Base-by-base conservation (phyloP, 2,888 invertebrate genomes). In the Melanostoma mellinum region DNA sequence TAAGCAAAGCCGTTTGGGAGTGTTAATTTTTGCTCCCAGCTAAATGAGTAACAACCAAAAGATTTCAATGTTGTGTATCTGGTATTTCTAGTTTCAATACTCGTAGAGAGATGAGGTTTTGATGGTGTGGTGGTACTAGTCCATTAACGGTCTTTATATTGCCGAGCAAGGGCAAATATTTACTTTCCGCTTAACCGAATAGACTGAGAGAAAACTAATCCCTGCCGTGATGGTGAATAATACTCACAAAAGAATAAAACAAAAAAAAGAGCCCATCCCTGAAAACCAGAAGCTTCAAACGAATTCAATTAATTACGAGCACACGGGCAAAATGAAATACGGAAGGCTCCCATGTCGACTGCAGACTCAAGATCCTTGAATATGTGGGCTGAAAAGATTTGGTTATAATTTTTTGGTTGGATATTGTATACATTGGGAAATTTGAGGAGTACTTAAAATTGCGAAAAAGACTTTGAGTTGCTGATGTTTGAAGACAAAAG, bases 301-400 rank as follows among this genome's bases (percentile, higher is more conserved):
- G 65, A 81, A 76, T 75, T 75, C 65, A 81, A 81, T 81, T 81
- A 81, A 81, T 76, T 71, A 81, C 53, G 36, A 36, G 10, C 53
- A 36, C 65, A 75, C 58, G 65, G 72, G 75, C 42, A 76, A 72
- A 71, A 81, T 76, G 52, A 60, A 75, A 69, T 79, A 74, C 44
- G 63, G 69, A 74, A 75, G 71, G 65, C 65, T 67, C 10, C 33
- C 32, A 48, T 10, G 50, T 60, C 56, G 58, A 46, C 10, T 5
- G 38, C 35, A 32, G 55, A 44, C 20, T 20, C 20, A 20, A 20
- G 20, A 20, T 20, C 20, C 20, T 20, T 20, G 20, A 20, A 20
- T 48, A 6, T 6, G 48, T 48, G 48, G 10, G 48, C 6, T 42
- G 42, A 42, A 42, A 42, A 42, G 6, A 20, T 20, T 6, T 48